Base-by-base conservation (phyloP, 1,140 invertebrate species). In the Zaprionus camerounensis region DNA sequence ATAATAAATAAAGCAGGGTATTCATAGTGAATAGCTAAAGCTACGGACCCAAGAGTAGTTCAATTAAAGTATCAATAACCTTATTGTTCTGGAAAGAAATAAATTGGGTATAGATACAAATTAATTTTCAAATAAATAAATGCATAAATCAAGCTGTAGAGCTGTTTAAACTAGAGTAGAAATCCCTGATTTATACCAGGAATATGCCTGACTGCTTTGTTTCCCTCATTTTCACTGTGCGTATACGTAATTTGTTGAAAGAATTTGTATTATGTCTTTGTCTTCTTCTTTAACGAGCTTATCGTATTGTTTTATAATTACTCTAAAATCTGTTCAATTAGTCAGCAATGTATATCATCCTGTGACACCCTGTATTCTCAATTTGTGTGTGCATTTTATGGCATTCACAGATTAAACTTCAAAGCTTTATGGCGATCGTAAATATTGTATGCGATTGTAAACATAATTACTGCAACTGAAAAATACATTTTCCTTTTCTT, bases 391-490 rank as follows among this genome's bases (percentile, higher is more conserved):
- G 51, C 61, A 71, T 17, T 46, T 46, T 41, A 71, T 13, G 26
- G 9, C n/a, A 15, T 28, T 61, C 17, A 5, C 36, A 36, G 56
- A 55, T 62, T 68, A 70, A 56, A 31, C 12, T 12, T 11, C 12
- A 26, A 17, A 49, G 1, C 17, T 55, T 65, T 36, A 65, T 55
- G 22, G 31, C 49, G 9, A 55, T 55, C 20, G 24, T 64, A 53
- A 53, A 53, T 41, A 57, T 46, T 44, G 41, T 44, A 34, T 34
- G 22, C 15, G 38, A 58, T 67, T 24, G 41, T 46, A 46, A 56
- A 56, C 36, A 64, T 64, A 64, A 57, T 20, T 26, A 34, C 44
- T 63, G 61, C 51, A 64, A 17, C 55, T 58, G 55, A 58, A 67
- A 22, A 7, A 12, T 24, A 2, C 31, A 24, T n/a, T 51, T 63